phyloP scores from a whole-genome alignment of 2,113 vertebrate genomes.

The Dissostichus mawsoni region DNA sequence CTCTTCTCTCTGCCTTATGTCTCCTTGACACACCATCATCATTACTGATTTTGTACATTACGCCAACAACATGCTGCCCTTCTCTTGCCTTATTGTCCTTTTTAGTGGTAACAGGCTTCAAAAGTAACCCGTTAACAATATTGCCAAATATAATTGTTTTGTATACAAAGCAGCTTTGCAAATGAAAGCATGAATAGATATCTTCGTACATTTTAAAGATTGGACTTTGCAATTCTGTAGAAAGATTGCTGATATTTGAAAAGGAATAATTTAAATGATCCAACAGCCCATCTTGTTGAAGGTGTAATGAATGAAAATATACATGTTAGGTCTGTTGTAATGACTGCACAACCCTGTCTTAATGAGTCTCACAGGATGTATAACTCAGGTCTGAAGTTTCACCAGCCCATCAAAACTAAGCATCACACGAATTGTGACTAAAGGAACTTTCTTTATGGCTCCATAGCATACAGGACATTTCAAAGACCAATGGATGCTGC shows the following conservation, averaged over 20 bases:
- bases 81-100: not conserved
- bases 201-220: too few species aligned
- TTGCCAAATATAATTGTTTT: not conserved
- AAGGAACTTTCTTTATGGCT: not conserved
- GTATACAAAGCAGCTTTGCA: not conserved
- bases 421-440: not conserved
- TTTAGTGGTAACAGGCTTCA: not conserved
- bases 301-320: not conserved
- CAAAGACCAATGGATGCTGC: not conserved
- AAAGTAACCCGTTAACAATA: not conserved
- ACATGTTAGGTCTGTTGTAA: not conserved
- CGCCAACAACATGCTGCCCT: not conserved
- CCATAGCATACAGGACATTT: not conserved
- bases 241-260: too few species aligned
- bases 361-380: not conserved
- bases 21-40: not conserved
- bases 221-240: too few species aligned
- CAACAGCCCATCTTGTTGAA: not conserved
- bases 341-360: not conserved
- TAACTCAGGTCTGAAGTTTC: not conserved
- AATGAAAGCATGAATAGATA: not conserved
- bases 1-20: not conserved
- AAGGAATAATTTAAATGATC: not conserved
- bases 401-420: not conserved
- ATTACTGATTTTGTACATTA: slow-evolving; percentile 19